Evolutionary conservation across 2,113 vertebrate species (phyloP).

Genomic region (Entomyzon cyanotis): DNA sequence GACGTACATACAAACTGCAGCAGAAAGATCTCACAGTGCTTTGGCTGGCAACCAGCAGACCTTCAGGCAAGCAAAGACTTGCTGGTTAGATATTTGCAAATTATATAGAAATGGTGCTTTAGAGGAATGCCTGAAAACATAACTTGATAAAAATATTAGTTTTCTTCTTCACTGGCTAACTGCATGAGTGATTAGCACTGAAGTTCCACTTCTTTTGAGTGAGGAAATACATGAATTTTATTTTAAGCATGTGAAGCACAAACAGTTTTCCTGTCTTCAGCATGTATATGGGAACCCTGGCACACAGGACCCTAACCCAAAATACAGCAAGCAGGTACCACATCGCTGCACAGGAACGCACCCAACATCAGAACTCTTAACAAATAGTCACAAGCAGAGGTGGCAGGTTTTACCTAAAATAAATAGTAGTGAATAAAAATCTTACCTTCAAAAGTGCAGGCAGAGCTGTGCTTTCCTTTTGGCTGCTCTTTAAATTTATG

Average conservation of each 20-base stretch:
- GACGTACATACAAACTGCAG: background rate
- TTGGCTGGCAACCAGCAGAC: background rate
- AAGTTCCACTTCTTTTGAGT: background rate
- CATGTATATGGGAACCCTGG: background rate
- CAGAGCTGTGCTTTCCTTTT: constrained; percentile 69
- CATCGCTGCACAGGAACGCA: rapidly evolving
- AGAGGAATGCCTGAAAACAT: background rate
- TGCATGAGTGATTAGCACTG: background rate
- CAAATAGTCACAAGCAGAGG: background rate
- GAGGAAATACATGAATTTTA: background rate
- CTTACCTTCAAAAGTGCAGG: constrained; percentile 73
- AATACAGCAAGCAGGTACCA: background rate
- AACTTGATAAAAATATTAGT: background rate
- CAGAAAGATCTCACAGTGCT: background rate
- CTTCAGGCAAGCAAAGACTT: background rate
- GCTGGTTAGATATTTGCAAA: background rate
- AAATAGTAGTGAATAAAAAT: constrained; percentile 25
- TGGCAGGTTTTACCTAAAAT: background rate
- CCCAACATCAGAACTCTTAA: background rate
- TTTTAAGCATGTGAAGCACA: background rate
- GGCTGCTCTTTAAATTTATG: constrained; percentile 48
- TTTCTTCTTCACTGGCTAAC: background rate
- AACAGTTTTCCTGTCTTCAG: background rate
- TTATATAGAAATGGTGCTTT: background rate
- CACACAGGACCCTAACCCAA: background rate